Evolutionary conservation across 2,888 invertebrate species (phyloP).

Genomic region (Allacma fusca): DNA sequence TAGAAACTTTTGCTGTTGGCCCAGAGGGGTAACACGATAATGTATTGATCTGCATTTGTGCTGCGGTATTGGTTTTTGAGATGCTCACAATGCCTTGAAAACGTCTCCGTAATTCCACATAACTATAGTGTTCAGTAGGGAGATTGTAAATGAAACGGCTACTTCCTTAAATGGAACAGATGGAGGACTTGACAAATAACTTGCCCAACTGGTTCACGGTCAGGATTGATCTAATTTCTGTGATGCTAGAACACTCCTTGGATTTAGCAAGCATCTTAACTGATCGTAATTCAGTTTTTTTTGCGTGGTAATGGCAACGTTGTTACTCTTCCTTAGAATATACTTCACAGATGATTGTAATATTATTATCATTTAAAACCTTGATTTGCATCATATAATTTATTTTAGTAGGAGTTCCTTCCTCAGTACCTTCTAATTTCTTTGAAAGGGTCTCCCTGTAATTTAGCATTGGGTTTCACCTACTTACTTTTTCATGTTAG

Average conservation of each 20-base stretch:
- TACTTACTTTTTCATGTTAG: no score
- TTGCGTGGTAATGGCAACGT: no score
- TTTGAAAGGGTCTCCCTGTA: no score
- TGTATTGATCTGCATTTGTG: background rate
- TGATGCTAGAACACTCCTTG: background rate
- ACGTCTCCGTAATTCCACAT: background rate
- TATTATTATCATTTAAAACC: no score
- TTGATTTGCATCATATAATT: no score
- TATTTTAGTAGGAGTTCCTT: no score
- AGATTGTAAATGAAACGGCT: slow-evolving; percentile 12
- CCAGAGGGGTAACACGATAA: background rate
- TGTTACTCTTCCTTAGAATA: no score
- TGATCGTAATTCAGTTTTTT: no score
- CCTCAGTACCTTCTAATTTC: no score
- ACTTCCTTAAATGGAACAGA: slow-evolving; percentile 16
- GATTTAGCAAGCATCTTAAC: no score
- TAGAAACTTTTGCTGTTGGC: background rate
- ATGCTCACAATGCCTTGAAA: background rate
- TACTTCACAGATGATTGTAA: no score
- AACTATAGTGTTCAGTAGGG: slow-evolving; percentile 6
- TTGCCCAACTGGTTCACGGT: slow-evolving; percentile 28
- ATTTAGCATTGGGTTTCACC: no score
- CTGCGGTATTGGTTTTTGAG: slow-evolving; percentile 12
- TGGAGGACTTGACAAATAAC: slow-evolving; percentile 13
- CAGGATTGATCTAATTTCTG: slow-evolving; percentile 1